Base-by-base conservation (phyloP, 2,888 invertebrate genomes). In the Oxystoma pomonae region DNA sequence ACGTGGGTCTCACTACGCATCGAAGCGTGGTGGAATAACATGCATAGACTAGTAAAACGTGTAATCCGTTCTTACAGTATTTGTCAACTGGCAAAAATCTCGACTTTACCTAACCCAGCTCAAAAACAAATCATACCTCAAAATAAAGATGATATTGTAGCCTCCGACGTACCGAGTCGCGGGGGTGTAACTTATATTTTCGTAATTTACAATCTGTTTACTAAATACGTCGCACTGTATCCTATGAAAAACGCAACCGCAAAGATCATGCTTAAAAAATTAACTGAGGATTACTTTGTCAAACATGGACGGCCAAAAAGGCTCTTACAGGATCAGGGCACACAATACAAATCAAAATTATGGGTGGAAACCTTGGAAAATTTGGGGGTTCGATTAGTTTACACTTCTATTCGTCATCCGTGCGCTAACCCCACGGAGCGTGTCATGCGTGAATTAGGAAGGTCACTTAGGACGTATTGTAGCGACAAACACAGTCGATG, bases 161-260 rank as follows among this genome's bases (percentile, higher is more conserved):
- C 35, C 12, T 35, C 35, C 3, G 35, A 35, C 12, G 35, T 35
- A 3, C 55, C 52, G 52, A 58, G 65, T 64, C 75, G 69, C 12
- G 69, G 60, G 68, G 74, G 74, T 66, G 77, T 75, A n/a, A 74
- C 74, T 62, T 74, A 67, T 65, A 76, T 72, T 67, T 75, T 77
- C 17, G 74, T 69, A 53, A 75, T 76, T 68, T 76, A 78, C 60
- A 74, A 66, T 53, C 71, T 67, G 2, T 59, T 63, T 22, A 62
- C 58, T 1, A 21, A 53, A 49, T 58, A 51, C 19, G 58, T 58
- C 1, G 49, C 50, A 12, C 21, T 62, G 18, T 62, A 62, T 18
- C 55, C 59, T n/a, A 3, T 62, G 19, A 62, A 59, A 22, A 58
- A 59, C 17, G 55, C 58, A 2, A 58, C 58, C n/a, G 50, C 62